Percentiles rank a stretch among this genome's conserved stretches.
These are phyloP conservation scores for Aegotheles bennettii DNA, from an alignment of 2,113 vertebrate species.

Conservation along the genomic window DNA sequence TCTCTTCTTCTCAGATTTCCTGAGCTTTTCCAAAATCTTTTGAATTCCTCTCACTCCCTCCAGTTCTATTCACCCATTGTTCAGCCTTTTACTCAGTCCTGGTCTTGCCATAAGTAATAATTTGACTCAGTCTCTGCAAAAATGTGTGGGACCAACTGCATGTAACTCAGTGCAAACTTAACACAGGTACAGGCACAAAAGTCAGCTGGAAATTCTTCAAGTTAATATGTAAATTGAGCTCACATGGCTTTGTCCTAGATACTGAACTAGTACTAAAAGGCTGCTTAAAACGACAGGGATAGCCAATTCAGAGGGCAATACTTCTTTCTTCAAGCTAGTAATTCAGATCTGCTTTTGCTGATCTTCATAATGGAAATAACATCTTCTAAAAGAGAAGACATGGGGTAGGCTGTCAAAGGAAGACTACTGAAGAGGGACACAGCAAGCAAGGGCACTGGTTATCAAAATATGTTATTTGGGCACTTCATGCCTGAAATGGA, in stretches of 20 bases:
- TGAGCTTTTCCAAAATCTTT: conserved; percentile 14
- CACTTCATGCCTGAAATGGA: neutral
- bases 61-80: neutral
- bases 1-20: neutral
- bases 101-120: neutral
- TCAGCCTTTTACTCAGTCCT: neutral
- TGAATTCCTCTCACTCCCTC: neutral
- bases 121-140: neutral
- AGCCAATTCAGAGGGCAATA: neutral
- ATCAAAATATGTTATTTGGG: neutral
- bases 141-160: neutral
- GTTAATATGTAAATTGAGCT: neutral
- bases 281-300: neutral
- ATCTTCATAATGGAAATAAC: neutral
- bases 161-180: neutral
- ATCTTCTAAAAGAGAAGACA: neutral
- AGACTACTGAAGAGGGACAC: neutral
- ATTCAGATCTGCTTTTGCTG: neutral
- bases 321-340: neutral
- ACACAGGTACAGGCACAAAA: neutral
- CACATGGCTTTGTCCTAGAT: neutral
- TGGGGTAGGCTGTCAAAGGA: neutral
- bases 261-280: neutral
- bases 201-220: neutral
- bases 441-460: neutral